Conservation (phyloP, 2,113 vertebrate genomes). For the Brachirus orientalis region DNA sequence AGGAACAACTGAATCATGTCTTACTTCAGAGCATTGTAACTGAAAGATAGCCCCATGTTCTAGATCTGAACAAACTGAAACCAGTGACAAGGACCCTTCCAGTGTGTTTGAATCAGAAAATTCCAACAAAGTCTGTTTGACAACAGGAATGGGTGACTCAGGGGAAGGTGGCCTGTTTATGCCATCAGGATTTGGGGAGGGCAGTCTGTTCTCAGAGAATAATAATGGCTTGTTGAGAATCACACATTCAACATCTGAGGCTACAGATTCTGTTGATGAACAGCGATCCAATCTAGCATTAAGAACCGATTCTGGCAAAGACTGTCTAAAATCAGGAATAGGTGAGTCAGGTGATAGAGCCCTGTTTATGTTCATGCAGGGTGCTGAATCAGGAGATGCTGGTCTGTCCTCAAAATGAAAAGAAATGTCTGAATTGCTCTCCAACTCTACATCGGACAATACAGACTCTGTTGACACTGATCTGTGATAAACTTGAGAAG, state of each 20-base stretch:
- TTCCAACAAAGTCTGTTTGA: background rate
- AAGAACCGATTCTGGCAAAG: constrained; percentile 11
- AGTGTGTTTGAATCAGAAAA: background rate
- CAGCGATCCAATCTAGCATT: background rate
- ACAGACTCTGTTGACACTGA: constrained; percentile 50
- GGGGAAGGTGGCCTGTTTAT: constrained; percentile 33
- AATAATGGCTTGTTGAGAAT: background rate
- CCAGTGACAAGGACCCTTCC: constrained; percentile 36
- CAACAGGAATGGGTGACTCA: constrained; percentile 49
- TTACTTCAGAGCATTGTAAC: constrained; percentile 21
- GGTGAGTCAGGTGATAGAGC: constrained; percentile 49
- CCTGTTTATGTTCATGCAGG: constrained; percentile 25
- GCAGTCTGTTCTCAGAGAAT: constrained; percentile 29
- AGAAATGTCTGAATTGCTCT: constrained; percentile 9
- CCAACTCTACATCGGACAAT: constrained; percentile 35
- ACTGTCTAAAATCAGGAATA: constrained; percentile 33
- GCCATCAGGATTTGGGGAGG: constrained; percentile 56
- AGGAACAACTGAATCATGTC: constrained; percentile 36
- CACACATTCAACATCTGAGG: constrained; percentile 33
- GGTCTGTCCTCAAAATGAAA: constrained; percentile 25
- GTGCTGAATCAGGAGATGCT: constrained; percentile 56
- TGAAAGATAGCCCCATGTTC: constrained; percentile 23
- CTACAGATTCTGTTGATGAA: constrained; percentile 53
- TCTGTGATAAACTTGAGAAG: constrained; percentile 15
- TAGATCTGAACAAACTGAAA: constrained; percentile 35